These are phyloP conservation scores for Leptinotarsa haldemani DNA, from an alignment of 2,888 invertebrate species.

Conservation along the genomic window DNA sequence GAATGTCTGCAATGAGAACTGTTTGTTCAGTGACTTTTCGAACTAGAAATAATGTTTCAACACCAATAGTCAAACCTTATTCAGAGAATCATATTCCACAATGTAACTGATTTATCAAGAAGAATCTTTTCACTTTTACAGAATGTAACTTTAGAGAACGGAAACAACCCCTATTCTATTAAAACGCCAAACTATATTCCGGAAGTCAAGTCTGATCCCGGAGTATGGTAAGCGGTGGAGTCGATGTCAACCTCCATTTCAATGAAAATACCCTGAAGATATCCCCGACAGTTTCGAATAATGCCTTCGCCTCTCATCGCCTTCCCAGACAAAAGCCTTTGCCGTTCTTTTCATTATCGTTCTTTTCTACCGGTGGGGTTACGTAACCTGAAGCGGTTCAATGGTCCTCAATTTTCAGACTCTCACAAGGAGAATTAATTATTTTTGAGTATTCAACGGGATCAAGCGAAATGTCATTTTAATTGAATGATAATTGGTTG, in stretches of 20 bases:
- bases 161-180: background rate
- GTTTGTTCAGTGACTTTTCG: too few species aligned
- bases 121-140: too few species aligned
- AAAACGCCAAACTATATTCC: background rate
- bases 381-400: slow-evolving; percentile 5
- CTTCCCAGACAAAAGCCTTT: slow-evolving; percentile 6
- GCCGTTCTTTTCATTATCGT: slow-evolving; percentile 15
- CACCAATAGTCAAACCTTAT: too few species aligned
- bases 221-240: background rate
- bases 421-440: slow-evolving; percentile 3
- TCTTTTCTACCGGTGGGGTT: slow-evolving; percentile 2
- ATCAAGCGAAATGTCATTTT: slow-evolving; percentile 10
- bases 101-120: too few species aligned
- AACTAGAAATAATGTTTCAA: too few species aligned
- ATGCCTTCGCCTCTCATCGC: slow-evolving; percentile 1
- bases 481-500: slow-evolving; percentile 14
- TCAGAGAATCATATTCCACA: too few species aligned
- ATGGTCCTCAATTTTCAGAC: slow-evolving; percentile 9
- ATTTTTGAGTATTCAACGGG: slow-evolving; percentile 3
- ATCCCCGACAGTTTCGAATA: slow-evolving; percentile 16
- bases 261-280: slow-evolving; percentile 13
- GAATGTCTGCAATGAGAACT: too few species aligned
- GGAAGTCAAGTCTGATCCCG: background rate
- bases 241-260: slow-evolving; percentile 1
- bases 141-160: too few species aligned